These are phyloP conservation scores for Pseudococcus viburni DNA, from an alignment of 2,888 invertebrate species.

Conservation along the genomic window DNA sequence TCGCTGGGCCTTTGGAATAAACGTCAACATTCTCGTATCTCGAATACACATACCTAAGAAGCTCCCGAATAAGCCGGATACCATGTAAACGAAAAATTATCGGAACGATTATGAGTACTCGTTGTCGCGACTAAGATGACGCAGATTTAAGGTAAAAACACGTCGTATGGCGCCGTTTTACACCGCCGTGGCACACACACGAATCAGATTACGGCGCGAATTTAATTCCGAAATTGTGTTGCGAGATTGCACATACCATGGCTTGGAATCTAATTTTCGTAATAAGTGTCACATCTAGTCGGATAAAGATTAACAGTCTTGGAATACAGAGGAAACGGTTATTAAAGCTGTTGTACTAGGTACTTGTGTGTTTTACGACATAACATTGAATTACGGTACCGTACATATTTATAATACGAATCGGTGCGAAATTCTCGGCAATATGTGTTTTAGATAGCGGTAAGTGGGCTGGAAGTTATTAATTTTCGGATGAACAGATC, in stretches of 20 bases:
- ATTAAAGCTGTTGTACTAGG: constrained; percentile 5
- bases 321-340: background rate
- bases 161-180: background rate
- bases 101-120: constrained; percentile 5
- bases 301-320: constrained; percentile 41
- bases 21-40: background rate
- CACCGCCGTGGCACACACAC: too few species aligned
- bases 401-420: background rate
- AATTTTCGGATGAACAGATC: constrained; percentile 9
- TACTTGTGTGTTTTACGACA: constrained; percentile 24
- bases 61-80: background rate
- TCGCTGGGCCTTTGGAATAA: background rate
- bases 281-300: constrained; percentile 48
- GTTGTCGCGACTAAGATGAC: background rate
- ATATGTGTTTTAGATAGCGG: constrained; percentile 29
- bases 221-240: constrained; percentile 16
- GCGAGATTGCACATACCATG: background rate
- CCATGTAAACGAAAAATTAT: background rate
- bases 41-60: background rate
- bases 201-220: constrained; percentile 33
- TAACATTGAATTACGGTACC: constrained; percentile 1
- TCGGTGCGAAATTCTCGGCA: background rate
- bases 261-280: constrained; percentile 51
- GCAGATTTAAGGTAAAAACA: background rate
- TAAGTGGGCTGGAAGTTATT: constrained; percentile 21